Conservation (phyloP, 2,888 invertebrate species). For the Cerastoderma edule region DNA sequence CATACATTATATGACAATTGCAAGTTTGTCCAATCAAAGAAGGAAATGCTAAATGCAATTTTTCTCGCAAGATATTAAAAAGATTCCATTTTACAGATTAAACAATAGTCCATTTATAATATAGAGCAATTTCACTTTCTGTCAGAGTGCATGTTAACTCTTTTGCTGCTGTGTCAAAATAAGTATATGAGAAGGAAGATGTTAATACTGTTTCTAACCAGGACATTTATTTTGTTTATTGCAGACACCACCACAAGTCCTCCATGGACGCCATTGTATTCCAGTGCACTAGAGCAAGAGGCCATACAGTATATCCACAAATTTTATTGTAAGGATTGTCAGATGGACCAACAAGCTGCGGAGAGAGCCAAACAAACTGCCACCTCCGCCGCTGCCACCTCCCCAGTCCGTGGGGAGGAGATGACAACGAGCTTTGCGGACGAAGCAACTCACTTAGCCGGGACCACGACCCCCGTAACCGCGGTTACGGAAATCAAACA, state of each 20-base stretch:
- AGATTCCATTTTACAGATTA: no score
- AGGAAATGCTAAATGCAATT: no score
- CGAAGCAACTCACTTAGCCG: conserved; percentile 11
- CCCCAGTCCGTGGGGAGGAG: conserved; percentile 29
- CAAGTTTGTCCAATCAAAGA: no score
- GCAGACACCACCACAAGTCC: conserved; percentile 75
- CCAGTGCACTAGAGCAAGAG: conserved; percentile 75
- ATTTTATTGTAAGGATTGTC: conserved; percentile 80
- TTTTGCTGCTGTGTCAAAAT: no score
- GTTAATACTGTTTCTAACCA: no score
- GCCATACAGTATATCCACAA: conserved; percentile 80
- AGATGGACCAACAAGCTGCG: conserved; percentile 76
- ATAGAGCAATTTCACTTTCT: no score
- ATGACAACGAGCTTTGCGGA: conserved; percentile 23
- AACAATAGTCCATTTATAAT: no score
- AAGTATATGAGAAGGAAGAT: no score
- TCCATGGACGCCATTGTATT: conserved; percentile 78
- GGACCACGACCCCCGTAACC: conserved; percentile 10
- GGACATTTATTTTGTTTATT: no score
- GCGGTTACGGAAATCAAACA: conserved; percentile 46
- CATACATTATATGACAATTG: no score
- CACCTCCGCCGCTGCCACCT: conserved; percentile 39
- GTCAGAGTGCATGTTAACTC: no score
- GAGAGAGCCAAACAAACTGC: conserved; percentile 66
- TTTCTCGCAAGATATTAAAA: no score